These are phyloP conservation scores for Leptonema lineaticorne DNA, from an alignment of 1,140 invertebrate genomes.

Conservation along the genomic window DNA sequence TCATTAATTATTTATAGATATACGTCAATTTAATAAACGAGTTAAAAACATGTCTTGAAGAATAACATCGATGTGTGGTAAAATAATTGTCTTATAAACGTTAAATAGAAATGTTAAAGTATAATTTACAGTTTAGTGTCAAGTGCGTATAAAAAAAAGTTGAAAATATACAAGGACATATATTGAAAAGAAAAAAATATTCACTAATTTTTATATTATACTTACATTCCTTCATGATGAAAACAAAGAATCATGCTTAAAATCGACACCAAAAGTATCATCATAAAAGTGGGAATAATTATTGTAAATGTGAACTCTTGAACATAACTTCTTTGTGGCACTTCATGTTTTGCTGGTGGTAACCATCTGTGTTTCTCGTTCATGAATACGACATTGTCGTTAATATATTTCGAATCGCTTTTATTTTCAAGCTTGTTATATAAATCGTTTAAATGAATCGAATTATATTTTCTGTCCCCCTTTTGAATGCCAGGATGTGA, in stretches of 20 bases:
- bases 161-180: too few relatives aligned
- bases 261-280: constrained; percentile 66
- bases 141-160: too few relatives aligned
- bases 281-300: constrained; percentile 66
- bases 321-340: constrained; percentile 71
- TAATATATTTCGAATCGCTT: neutral
- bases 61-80: too few relatives aligned
- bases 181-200: constrained; percentile 15
- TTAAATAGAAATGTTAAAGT: too few relatives aligned
- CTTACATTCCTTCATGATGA: constrained; percentile 78
- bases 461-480: neutral
- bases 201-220: constrained; percentile 40
- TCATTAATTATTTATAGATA: too few relatives aligned
- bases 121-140: too few relatives aligned
- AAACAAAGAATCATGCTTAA: constrained; percentile 75
- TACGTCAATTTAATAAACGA: too few relatives aligned
- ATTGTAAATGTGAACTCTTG: constrained; percentile 71
- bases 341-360: constrained; percentile 57
- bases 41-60: too few relatives aligned
- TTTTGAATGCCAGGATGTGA: neutral
- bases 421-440: neutral
- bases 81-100: too few relatives aligned
- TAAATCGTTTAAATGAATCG: neutral
- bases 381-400: constrained; percentile 36
- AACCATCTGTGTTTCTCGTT: constrained; percentile 51